Base-by-base conservation (phyloP, 2,113 vertebrate species). In the Eubucco bourcierii region DNA sequence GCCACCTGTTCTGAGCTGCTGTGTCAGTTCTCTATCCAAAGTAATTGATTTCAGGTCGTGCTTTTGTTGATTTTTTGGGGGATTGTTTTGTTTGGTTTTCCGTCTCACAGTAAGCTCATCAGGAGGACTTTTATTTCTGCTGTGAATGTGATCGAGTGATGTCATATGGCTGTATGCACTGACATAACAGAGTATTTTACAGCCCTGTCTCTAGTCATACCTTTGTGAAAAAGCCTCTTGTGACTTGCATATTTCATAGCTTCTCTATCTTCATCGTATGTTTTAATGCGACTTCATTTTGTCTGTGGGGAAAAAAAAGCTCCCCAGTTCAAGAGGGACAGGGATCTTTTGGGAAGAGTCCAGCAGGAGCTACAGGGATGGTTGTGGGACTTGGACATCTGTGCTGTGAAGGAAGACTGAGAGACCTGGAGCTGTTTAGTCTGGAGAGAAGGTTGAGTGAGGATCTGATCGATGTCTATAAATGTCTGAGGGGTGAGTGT, bases 191-290 rank as follows among this genome's bases (percentile, higher is more conserved):
- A 18, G 25, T 33, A 16, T 12, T 41, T 39, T 29, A 4, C 0
- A 2, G 16, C 2, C 3, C 6, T 67, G 68, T 63, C n/a, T 6
- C 8, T 5, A 4, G 39, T 80, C 70, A 27, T 1, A 0, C 46
- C 31, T 68, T 68, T 25, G 15, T 81, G 61, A 46, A 71, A 80
- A 72, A 64, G 8, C 65, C 28, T 15, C 29, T 4, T 59, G 47
- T n/a, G 28, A 34, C 33, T 75, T 58, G 4, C 29, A 0, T 18
- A 39, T 31, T 68, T 41, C 31, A 23, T 17, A 80, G 15, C 7
- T 58, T 90, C 47, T 94, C 15, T 58, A 2, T 60, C 16, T 25
- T 84, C 11, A 17, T 52, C 64, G 37, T 12, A 15, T 20, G 6
- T 73, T 90, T 77, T 90, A 66, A 55, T 9, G 14, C 53, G 58